A percentile compares a stretch with the other conserved stretches of the same genome.
These are phyloP conservation scores for Sebastes miniatus DNA, from an alignment of 2,797 vertebrate species.

Conservation along the genomic window DNA sequence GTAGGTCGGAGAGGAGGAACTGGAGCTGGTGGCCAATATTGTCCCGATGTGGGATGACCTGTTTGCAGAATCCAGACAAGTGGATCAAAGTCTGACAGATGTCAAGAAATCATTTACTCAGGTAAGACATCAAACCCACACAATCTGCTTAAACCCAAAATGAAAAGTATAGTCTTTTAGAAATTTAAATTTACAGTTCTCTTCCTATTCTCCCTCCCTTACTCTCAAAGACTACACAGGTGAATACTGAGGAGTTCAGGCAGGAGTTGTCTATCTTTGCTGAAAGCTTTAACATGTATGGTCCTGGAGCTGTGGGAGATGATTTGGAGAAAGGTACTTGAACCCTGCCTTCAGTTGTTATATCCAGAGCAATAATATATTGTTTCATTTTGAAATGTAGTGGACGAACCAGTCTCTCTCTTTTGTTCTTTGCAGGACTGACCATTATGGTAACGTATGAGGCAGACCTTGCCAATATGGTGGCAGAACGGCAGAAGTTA, in stretches of 20 bases:
- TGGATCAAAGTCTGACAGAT: conserved; percentile 83
- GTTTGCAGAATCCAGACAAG: conserved; percentile 80
- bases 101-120: conserved; percentile 89
- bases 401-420: background rate
- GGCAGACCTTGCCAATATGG: conserved; percentile 82
- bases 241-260: conserved; percentile 81
- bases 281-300: conserved; percentile 83
- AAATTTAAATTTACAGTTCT: background rate
- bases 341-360: background rate
- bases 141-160: background rate
- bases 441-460: conserved; percentile 84
- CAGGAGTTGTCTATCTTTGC: conserved; percentile 84
- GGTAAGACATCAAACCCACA: conserved; percentile 72
- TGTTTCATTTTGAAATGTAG: background rate
- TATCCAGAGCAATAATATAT: background rate
- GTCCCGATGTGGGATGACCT: conserved; percentile 83
- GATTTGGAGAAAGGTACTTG: conserved; percentile 90
- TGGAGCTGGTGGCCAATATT: conserved; percentile 74
- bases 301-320: conserved; percentile 91
- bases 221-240: conserved; percentile 83
- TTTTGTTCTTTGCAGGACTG: conserved; percentile 78
- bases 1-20: conserved; percentile 86
- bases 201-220: background rate
- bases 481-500: conserved; percentile 82
- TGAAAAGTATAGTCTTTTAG: background rate